Percentiles rank a stretch among this genome's conserved stretches.
These are phyloP conservation scores for Melanostoma scalare DNA, from an alignment of 2,888 invertebrate genomes.

Conservation along the genomic window DNA sequence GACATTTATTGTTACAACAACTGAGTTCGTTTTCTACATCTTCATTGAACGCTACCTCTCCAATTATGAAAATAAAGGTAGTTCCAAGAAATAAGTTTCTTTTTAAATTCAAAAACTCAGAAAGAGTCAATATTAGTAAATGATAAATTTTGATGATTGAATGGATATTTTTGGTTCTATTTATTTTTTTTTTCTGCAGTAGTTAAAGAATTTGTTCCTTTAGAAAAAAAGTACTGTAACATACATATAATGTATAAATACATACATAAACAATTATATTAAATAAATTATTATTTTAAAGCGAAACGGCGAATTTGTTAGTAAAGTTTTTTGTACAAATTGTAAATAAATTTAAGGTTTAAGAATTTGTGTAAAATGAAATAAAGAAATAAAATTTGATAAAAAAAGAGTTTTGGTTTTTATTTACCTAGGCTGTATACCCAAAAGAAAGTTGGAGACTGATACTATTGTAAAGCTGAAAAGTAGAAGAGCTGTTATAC, in stretches of 20 bases:
- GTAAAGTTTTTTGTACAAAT: conserved; percentile 47
- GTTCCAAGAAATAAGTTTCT: no score
- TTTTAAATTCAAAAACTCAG: no score
- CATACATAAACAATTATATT: background rate
- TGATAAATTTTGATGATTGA: no score
- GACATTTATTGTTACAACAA: no score
- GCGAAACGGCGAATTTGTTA: conserved; percentile 31
- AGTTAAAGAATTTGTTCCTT: conserved; percentile 65
- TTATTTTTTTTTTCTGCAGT: background rate
- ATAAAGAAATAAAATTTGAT: conserved; percentile 66
- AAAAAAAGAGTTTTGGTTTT: conserved; percentile 45
- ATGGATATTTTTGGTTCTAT: no score
- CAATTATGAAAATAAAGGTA: no score
- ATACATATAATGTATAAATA: background rate
- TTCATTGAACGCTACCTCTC: no score
- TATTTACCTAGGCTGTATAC: background rate
- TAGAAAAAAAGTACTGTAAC: conserved; percentile 43
- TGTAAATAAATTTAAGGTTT: conserved; percentile 50
- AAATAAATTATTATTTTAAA: conserved; percentile 17
- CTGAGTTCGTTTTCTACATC: no score
- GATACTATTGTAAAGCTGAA: no score
- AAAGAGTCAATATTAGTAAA: no score
- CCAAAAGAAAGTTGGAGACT: no score
- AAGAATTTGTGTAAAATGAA: conserved; percentile 61
- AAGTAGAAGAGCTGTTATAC: no score